phyloP scores from a whole-genome alignment of 2,113 vertebrate species.

The Climacteris rufus region DNA sequence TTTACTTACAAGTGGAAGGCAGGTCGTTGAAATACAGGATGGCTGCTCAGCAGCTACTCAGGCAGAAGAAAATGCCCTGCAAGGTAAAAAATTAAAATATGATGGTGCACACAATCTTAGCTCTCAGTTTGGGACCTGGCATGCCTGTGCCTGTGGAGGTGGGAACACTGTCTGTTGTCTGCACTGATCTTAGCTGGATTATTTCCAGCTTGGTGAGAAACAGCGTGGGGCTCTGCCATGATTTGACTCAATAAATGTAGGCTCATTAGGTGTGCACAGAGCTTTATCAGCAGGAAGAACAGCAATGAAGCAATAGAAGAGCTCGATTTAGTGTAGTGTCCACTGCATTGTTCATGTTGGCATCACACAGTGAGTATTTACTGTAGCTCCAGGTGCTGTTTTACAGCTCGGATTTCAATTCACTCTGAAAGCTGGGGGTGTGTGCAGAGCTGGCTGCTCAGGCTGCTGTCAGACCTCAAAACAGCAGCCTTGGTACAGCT shows the following conservation, averaged over 20 bases:
- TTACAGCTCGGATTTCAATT: background rate
- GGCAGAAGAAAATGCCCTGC: constrained; percentile 14
- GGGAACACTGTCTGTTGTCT: background rate
- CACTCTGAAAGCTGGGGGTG: background rate
- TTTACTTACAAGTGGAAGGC: background rate
- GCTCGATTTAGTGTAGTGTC: background rate
- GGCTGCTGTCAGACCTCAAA: background rate
- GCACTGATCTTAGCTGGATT: background rate
- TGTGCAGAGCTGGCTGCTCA: background rate
- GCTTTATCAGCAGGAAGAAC: background rate
- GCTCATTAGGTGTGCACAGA: background rate
- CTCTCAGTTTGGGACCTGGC: background rate
- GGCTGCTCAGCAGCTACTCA: constrained; percentile 55
- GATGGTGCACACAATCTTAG: background rate
- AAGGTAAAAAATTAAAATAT: constrained; percentile 51
- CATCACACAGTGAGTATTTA: background rate
- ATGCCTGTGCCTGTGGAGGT: rapidly evolving
- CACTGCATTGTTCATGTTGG: background rate
- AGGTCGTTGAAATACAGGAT: constrained; percentile 12
- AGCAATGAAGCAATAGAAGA: background rate
- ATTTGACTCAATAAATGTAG: background rate
- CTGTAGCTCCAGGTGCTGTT: background rate
- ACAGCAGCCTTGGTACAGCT: background rate
- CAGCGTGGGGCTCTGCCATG: background rate
- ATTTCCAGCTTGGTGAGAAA: background rate